Base-by-base conservation (phyloP, 2,888 invertebrate genomes). In the Monopis laevigella region DNA sequence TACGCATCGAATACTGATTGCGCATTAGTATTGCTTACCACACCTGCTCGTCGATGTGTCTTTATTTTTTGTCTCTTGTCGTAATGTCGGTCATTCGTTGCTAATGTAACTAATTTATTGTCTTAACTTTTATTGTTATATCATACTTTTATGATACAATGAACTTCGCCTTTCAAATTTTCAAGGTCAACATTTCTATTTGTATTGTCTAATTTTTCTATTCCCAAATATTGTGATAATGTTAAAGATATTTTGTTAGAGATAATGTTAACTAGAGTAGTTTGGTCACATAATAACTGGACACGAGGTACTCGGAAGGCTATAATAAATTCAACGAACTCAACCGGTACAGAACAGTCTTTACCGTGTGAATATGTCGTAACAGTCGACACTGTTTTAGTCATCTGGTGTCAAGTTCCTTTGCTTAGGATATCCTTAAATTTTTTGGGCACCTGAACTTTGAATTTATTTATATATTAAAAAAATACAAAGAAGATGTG, bases 271-370 rank as follows among this genome's bases (percentile, higher is more conserved):
- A 10, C 10, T 7, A 7, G 10, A 24, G 24, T 10, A 7, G 24
- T 24, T 5, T 24, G 24, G 6, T 4, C 27, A 67, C 24, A 65
- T 67, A 65, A 67, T 67, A 77, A 75, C 74, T 67, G 75, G 65
- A 62, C 28, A 29, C 63, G 61, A 59, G 62, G 65, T 72, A 72
- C 74, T 67, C 65, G 72, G 78, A 78, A 78, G 65, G 78, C 68
- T 68, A 78, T 80, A 78, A 80, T 71, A 74, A 78, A 78, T 78
- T 75, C 80, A 78, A 78, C 77, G 80, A 80, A 80, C 80, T 70
- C 73, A 74, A 69, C 74, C 70, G 70, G 75, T 74, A 73, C 64
- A 68, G 73, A 71, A 72, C 73, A 77, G 67, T 74, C 65, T 61
- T 58, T 68, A 74, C 77, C 77, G 78, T 78, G 78, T 78, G 78